Evolutionary conservation across 2,113 vertebrate species (phyloP), one percentile per base, ranked within the genome.

Genomic region (Crotalus tigris): DNA sequence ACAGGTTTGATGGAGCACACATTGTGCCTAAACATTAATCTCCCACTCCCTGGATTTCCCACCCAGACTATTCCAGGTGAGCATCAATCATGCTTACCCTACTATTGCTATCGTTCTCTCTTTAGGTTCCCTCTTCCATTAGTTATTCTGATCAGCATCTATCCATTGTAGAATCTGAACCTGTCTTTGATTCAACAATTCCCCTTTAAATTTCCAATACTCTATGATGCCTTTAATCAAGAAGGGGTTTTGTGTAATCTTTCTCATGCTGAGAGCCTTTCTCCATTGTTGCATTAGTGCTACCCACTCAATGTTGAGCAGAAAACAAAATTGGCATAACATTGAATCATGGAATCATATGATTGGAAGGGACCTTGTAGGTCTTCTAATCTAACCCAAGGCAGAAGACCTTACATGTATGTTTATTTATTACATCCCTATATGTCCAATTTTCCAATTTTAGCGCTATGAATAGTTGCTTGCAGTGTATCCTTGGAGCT

Each of bases 401-500:
- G 26, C 26, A n/a, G 26, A 26, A n/a, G 61, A 64, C 26, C 26
- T 64, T 64, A 13, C 61, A 51, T 51, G 99, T 99, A 95, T 97
- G 98, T 92, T 89, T 59, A 9, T 0, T 44, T 81, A 21, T 33
- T 81, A 39, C 17, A 54, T 88, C 29, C 4, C 19, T 57, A 9
- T n/a, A 26, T 61, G 44, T n/a, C 5, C 12, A 15, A 69, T 15
- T 69, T 51, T 55, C 91, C 49, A 59, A 11, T 69, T 44, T 64
- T 39, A 53, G 53, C 54, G 51, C 10, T 21, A 24, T 9, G 15
- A n/a, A 91, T 87, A 29, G 49, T 64, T 61, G 29, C 4, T 49
- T 44, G 17, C 17, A 81, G 11, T 69, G 4, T n/a, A 69, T 69
- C 64, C 12, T 21, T 59, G 39, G 15, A 49, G 6, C 11, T 87